Base-by-base conservation (phyloP, 2,113 vertebrate genomes). In the Mormyrus lacerda region DNA sequence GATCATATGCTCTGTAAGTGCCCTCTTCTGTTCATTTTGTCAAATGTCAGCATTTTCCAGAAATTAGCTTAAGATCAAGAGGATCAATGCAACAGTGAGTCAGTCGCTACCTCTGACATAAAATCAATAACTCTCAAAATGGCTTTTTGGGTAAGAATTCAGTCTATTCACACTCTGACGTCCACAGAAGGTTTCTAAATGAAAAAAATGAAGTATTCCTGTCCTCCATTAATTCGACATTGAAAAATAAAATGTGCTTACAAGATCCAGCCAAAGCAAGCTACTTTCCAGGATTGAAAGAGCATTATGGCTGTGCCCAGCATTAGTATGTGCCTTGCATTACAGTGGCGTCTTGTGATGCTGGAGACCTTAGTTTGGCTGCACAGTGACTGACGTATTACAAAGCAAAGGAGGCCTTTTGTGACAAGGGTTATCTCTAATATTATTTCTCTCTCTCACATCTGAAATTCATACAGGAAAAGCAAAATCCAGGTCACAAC, bases 41-140 rank as follows among this genome's bases (percentile, higher is more conserved):
- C 89, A 92, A 92, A 92, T 91, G 91, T 93, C 91, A 91, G 90
- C 91, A 58, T 88, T 92, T 93, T 76, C 91, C 91, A 85, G 89
- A 91, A 91, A 94, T 94, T 94, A 92, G 92, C 92, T 91, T 93
- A 90, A 93, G 93, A 94, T 94, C 90, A 92, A 91, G 93, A 92
- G 88, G 94, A 93, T 95, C 93, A 91, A 92, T 95, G 91, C 89
- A 90, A 92, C 83, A 73, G 92, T 89, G 79, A 91, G 89, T 53
- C 7, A 89, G 35, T 85, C 45, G 51, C 88, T 88, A 90, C 82
- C 88, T 84, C 61, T 27, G 91, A 91, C 92, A 85, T 91, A 91
- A 94, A 95, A 94, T 95, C 93, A 89, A 95, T 94, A 92, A 87
- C 89, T 93, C 93, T 94, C 88, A 93, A 87, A 93, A 91, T 65